A percentile compares a stretch with the other conserved stretches of the same genome.
phyloP scores from a whole-genome alignment of 2,888 invertebrate genomes.

The Athetis lepigone region DNA sequence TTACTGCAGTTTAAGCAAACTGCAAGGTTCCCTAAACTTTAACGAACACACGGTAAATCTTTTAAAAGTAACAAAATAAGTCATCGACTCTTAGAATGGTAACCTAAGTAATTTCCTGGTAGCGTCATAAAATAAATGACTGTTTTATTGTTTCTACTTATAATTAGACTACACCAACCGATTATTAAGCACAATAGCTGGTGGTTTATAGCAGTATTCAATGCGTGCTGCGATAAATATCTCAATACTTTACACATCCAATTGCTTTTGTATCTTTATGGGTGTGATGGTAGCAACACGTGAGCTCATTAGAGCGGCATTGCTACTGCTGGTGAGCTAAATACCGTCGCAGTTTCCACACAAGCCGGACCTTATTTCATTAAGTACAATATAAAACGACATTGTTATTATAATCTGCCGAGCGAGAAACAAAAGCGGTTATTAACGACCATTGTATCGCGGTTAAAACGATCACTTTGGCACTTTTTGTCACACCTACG shows the following conservation, averaged over 20 bases:
- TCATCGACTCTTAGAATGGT: conserved; percentile 5
- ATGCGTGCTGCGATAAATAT: conserved; percentile 30
- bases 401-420: conserved; percentile 64
- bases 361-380: conserved; percentile 57
- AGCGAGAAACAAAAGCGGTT: conserved; percentile 63
- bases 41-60: background rate
- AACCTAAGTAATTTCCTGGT: conserved; percentile 17
- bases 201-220: conserved; percentile 34
- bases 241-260: conserved; percentile 31
- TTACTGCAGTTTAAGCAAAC: conserved; percentile 22
- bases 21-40: conserved; percentile 9
- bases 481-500: conserved; percentile 61
- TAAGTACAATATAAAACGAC: conserved; percentile 60
- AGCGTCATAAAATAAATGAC: conserved; percentile 22
- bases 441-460: conserved; percentile 64
- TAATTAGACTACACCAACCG: conserved; percentile 24
- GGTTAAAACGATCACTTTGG: conserved; percentile 58
- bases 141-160: conserved; percentile 25
- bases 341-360: conserved; percentile 56
- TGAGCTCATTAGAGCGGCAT: conserved; percentile 39
- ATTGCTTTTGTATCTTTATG: conserved; percentile 24
- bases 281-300: conserved; percentile 22
- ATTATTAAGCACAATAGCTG: conserved; percentile 34
- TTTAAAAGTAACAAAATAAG: background rate
- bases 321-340: conserved; percentile 42